A percentile compares a stretch with the other conserved stretches of the same genome.
Evolutionary conservation across 2,888 invertebrate species (phyloP).

Genomic region (Cosmia pyralina): DNA sequence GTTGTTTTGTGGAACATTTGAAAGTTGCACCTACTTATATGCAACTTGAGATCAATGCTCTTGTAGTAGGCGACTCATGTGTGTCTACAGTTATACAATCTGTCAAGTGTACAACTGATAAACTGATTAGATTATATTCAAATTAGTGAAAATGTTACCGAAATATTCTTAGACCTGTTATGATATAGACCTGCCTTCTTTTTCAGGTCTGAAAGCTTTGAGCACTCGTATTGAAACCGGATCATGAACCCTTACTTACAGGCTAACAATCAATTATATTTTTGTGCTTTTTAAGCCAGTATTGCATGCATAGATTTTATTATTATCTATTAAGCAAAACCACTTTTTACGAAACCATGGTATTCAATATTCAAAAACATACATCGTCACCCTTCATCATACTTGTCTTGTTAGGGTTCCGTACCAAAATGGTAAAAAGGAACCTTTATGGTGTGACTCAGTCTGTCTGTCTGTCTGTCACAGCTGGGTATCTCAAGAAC

Average conservation of each 20-base stretch:
- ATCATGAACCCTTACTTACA: no score
- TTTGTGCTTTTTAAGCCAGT: no score
- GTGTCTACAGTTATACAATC: no score
- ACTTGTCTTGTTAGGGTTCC: no score
- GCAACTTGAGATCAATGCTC: slow-evolving; percentile 8
- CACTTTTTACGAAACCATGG: neutral
- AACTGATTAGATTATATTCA: neutral
- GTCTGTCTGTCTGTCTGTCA: no score
- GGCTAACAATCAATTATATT: neutral
- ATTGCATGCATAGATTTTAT: neutral
- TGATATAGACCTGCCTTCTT: no score
- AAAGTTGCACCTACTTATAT: slow-evolving; percentile 20
- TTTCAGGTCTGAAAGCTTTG: neutral
- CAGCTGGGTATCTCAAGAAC: no score
- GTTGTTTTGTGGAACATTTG: slow-evolving; percentile 41
- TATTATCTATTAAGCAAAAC: neutral
- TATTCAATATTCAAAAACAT: no score
- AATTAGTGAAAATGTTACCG: neutral
- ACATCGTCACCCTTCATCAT: no score
- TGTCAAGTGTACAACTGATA: no score
- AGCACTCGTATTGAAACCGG: neutral
- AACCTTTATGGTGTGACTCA: no score
- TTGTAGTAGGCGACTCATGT: neutral
- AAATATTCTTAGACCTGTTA: neutral
- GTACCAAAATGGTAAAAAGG: no score